A percentile compares a stretch with the other conserved stretches of the same genome.
These are phyloP conservation scores for Drosophila infuscata DNA, from an alignment of 2,888 invertebrate genomes.

Conservation along the genomic window DNA sequence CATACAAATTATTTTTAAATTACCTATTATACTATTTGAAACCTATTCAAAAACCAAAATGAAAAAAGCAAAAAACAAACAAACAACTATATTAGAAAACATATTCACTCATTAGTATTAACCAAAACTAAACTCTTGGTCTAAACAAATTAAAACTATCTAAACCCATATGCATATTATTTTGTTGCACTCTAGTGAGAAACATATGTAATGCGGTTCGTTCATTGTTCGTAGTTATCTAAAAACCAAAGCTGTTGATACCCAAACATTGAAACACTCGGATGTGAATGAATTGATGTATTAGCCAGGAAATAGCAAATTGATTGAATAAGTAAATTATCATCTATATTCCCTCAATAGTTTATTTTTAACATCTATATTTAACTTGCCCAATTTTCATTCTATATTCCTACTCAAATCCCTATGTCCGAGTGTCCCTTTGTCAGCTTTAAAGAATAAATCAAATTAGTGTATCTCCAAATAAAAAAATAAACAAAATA, in stretches of 20 bases:
- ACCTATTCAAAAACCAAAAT: conserved; percentile 45
- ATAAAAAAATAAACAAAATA: conserved; percentile 15
- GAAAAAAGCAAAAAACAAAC: conserved; percentile 15
- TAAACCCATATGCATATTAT: conserved; percentile 27
- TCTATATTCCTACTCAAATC: not conserved
- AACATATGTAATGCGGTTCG: conserved; percentile 21
- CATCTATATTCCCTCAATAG: not conserved
- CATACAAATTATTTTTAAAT: conserved; percentile 60
- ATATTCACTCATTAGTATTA: conserved; percentile 67
- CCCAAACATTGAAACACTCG: conserved; percentile 16
- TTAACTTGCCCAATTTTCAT: not conserved
- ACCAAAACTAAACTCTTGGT: conserved; percentile 81
- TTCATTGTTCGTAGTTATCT: conserved; percentile 34
- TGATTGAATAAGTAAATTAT: not conserved
- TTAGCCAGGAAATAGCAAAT: conserved; percentile 1
- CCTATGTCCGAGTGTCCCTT: conserved; percentile 18
- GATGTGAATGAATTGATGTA: not conserved
- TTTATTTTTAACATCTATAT: not conserved
- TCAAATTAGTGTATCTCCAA: conserved; percentile 42
- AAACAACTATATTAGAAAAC: conserved; percentile 31
- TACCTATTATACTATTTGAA: conserved; percentile 56
- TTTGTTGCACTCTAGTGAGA: conserved; percentile 39
- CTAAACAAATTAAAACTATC: conserved; percentile 50
- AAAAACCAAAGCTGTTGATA: conserved; percentile 19
- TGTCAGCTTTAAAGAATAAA: conserved; percentile 22